Conservation (phyloP, 2,113 vertebrate genomes). For the Rhabdornis inornatus region DNA sequence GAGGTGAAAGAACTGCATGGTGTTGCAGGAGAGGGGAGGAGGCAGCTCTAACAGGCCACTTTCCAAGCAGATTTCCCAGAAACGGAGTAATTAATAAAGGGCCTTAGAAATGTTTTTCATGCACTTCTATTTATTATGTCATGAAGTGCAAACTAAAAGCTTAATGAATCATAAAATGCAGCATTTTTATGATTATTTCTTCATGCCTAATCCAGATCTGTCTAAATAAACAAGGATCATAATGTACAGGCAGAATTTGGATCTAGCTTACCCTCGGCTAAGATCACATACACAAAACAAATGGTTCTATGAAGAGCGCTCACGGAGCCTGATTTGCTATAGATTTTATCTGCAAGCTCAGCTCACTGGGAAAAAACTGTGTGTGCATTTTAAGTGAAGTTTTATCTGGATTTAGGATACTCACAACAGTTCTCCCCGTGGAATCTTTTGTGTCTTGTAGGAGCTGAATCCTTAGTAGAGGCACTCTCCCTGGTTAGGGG, state of each 20-base stretch:
- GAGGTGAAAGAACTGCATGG: slow-evolving; percentile 1
- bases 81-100: slow-evolving; percentile 18
- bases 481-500: neutral
- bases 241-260: neutral
- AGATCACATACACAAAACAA: neutral
- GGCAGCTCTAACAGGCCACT: neutral
- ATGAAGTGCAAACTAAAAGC: neutral
- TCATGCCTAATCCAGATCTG: neutral
- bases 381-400: neutral
- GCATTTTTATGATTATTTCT: slow-evolving; percentile 31
- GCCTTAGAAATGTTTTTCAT: neutral
- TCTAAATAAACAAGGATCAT: neutral
- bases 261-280: neutral
- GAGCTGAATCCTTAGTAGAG: neutral
- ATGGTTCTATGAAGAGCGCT: neutral
- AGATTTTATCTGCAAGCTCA: neutral
- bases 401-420: neutral
- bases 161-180: slow-evolving; percentile 32
- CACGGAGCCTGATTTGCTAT: fast-evolving
- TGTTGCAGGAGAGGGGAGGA: neutral
- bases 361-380: neutral
- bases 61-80: slow-evolving; percentile 55
- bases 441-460: neutral
- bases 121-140: slow-evolving; percentile 21
- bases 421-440: neutral